Conservation (phyloP, 2,113 vertebrate genomes). For the Pteropus alecto region DNA sequence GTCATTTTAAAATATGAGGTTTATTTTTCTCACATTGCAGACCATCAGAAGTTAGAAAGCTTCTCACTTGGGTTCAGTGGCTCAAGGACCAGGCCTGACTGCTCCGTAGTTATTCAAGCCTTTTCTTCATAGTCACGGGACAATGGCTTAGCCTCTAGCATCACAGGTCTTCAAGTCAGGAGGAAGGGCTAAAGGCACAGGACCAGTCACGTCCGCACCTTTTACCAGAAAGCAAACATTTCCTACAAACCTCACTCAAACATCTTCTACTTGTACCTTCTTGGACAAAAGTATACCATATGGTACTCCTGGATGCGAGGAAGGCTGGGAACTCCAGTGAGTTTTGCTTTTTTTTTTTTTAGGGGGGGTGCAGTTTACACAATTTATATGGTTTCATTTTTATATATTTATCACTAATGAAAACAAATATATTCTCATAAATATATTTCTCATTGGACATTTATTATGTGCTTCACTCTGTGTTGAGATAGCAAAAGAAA, state of each 20-base stretch:
- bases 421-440: not conserved
- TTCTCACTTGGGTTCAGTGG: not conserved
- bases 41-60: not conserved
- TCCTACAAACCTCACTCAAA: not conserved
- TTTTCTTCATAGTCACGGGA: not conserved
- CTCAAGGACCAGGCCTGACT: not conserved
- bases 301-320: not conserved
- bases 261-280: not conserved
- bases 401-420: not conserved
- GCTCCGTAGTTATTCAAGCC: not conserved
- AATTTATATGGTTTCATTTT: not conserved
- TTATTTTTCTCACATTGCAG: not conserved
- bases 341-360: not conserved
- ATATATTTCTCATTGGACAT: not conserved
- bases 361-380: not conserved
- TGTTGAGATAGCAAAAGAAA: not conserved
- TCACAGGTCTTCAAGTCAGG: not conserved
- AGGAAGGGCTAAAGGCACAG: not conserved
- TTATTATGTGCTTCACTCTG: not conserved
- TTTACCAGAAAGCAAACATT: not conserved
- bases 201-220: not conserved
- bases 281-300: fast-evolving
- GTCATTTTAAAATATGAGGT: not conserved
- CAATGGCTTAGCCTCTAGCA: not conserved
- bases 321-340: not conserved